A percentile compares a stretch with the other conserved stretches of the same genome.
These are phyloP conservation scores for Darevskia mixta DNA, from an alignment of 2,797 vertebrate genomes.

Conservation along the genomic window DNA sequence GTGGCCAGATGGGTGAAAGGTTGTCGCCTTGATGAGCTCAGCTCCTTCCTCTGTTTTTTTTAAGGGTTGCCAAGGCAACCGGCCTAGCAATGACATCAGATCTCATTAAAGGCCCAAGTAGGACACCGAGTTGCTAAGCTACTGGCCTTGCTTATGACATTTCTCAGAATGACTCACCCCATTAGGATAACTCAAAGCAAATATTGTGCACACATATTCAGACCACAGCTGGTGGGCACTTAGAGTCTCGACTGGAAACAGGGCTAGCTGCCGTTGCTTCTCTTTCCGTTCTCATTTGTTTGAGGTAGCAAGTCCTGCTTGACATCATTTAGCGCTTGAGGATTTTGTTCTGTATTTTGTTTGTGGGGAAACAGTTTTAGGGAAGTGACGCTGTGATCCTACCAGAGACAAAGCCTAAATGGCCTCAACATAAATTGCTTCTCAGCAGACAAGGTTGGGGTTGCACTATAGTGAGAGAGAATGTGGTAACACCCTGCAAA, in stretches of 20 bases:
- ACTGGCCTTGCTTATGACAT: slow-evolving; percentile 45
- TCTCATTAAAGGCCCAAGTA: slow-evolving; percentile 39
- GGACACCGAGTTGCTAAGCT: slow-evolving; percentile 68
- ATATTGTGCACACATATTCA: slow-evolving; percentile 48
- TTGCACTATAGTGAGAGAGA: background rate
- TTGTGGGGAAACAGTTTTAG: background rate
- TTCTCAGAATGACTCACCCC: slow-evolving; percentile 59
- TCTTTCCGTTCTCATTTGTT: background rate
- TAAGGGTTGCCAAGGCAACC: slow-evolving; percentile 45
- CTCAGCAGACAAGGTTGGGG: too few species aligned
- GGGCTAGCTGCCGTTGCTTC: slow-evolving; percentile 32
- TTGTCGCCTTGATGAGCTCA: slow-evolving; percentile 51
- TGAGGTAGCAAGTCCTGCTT: slow-evolving; percentile 20
- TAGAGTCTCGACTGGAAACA: slow-evolving; percentile 48
- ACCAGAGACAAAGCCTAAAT: too few species aligned
- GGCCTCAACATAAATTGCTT: too few species aligned
- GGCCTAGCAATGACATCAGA: slow-evolving; percentile 46
- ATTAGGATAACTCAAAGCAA: slow-evolving; percentile 57
- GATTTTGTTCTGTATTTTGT: background rate
- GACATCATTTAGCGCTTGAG: slow-evolving; percentile 7
- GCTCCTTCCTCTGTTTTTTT: slow-evolving; percentile 34
- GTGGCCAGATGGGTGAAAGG: slow-evolving; percentile 51
- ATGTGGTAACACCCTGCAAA: background rate
- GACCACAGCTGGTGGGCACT: slow-evolving; percentile 2
- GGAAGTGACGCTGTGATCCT: too few species aligned